A percentile compares a stretch with the other conserved stretches of the same genome.
Conservation (phyloP, 1,140 invertebrate species). For the Drosophila paulistorum region DNA sequence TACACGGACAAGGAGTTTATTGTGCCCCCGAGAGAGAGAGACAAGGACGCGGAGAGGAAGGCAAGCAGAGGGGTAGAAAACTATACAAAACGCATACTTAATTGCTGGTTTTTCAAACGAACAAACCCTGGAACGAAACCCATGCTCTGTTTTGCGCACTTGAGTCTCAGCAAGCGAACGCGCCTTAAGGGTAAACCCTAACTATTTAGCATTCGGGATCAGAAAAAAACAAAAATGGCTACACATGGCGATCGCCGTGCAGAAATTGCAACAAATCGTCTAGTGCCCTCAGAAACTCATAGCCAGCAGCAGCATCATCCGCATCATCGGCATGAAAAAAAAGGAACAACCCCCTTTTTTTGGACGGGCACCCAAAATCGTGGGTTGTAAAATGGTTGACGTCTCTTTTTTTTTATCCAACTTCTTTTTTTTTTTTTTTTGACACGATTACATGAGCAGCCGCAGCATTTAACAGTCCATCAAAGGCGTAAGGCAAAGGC, state of each 20-base stretch:
- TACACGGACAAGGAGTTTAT: conserved; percentile 46
- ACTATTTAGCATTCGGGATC: conserved; percentile 40
- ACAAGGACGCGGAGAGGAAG: conserved; percentile 8
- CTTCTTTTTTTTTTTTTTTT: conserved; percentile 7
- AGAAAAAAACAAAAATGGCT: conserved; percentile 73
- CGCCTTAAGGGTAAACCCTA: conserved; percentile 58
- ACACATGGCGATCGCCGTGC: conserved; percentile 55
- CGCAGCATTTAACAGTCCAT: conserved; percentile 28
- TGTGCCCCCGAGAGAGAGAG: neutral
- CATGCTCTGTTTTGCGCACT: conserved; percentile 61
- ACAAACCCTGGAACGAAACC: conserved; percentile 47
- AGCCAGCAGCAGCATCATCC: conserved; percentile 21
- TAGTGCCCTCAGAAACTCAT: conserved; percentile 43
- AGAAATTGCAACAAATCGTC: conserved; percentile 62
- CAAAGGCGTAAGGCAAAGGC: conserved; percentile 28
- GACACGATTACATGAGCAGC: conserved; percentile 39
- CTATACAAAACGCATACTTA: conserved; percentile 70
- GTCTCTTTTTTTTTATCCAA: conserved; percentile 40
- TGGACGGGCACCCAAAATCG: conserved; percentile 42
- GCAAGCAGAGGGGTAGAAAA: conserved; percentile 14
- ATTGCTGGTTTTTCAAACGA: conserved; percentile 77
- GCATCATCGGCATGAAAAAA: no score
- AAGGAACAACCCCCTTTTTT: conserved; percentile 25
- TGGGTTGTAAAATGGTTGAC: conserved; percentile 70
- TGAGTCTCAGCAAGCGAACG: conserved; percentile 50